phyloP scores from a whole-genome alignment of 2,888 invertebrate genomes.

The Macrosiphum euphorbiae region DNA sequence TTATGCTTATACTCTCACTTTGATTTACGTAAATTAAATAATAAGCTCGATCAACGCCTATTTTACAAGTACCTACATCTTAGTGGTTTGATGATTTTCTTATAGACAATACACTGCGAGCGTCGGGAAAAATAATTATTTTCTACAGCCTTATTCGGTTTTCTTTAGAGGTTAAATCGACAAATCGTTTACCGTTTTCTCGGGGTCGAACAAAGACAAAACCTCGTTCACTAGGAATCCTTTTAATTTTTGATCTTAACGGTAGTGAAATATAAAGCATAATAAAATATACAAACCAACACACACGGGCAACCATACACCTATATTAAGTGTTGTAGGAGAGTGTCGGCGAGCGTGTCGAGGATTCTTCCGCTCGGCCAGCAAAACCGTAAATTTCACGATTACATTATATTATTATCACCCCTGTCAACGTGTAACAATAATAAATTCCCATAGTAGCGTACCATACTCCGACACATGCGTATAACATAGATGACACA shows the following conservation, averaged over 20 bases:
- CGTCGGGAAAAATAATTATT: neutral
- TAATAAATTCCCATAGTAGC: slow-evolving; percentile 11
- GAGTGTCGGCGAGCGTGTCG: neutral
- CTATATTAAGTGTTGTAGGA: neutral
- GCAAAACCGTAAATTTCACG: neutral
- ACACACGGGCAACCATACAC: neutral
- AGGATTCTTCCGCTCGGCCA: neutral
- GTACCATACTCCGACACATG: neutral
- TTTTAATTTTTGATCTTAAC: neutral
- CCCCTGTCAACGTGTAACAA: slow-evolving; percentile 32
- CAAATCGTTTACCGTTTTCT: neutral
- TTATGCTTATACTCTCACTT: neutral
- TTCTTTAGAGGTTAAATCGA: neutral
- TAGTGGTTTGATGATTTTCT: neutral
- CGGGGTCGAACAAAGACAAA: neutral
- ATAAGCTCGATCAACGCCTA: too few relatives aligned
- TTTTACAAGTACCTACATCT: neutral
- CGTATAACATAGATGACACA: too few relatives aligned
- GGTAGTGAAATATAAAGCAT: neutral
- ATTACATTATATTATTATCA: slow-evolving; percentile 16
- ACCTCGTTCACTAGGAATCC: too few relatives aligned
- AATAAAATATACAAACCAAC: neutral
- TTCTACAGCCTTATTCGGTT: neutral
- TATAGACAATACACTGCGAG: neutral
- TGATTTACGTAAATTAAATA: neutral